A percentile compares a stretch with the other conserved stretches of the same genome.
Conservation (phyloP, 2,113 vertebrate genomes). For the Mustela nigripes region DNA sequence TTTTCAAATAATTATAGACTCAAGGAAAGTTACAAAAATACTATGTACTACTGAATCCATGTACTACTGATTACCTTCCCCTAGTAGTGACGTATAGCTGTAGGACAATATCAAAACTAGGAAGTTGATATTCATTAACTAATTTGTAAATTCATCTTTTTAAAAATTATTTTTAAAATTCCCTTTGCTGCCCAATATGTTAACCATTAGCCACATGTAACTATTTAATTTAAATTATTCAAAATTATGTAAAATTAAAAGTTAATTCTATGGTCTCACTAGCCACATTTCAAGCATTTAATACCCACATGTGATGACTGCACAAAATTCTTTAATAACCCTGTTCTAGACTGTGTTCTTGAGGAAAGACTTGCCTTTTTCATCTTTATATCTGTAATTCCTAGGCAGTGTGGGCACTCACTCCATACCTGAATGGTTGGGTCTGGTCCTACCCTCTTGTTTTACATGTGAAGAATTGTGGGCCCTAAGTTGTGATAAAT, state of each 20-base stretch:
- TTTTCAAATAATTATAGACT: not conserved
- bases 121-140: slow-evolving; percentile 1
- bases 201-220: not conserved
- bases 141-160: not conserved
- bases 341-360: not conserved
- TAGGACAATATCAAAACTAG: not conserved
- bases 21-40: not conserved
- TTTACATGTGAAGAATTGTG: not conserved
- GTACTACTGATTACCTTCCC: not conserved
- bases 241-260: not conserved
- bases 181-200: not conserved
- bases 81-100: not conserved
- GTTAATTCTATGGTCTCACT: not conserved
- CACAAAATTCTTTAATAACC: not conserved
- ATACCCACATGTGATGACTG: not conserved
- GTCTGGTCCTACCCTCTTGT: not conserved
- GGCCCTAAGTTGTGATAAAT: not conserved
- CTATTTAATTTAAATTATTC: slow-evolving; percentile 46
- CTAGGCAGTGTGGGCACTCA: not conserved
- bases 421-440: not conserved
- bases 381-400: not conserved
- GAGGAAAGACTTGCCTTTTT: not conserved
- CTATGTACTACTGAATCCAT: not conserved
- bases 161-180: slow-evolving; percentile 33
- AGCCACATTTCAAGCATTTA: not conserved